Evolutionary conservation across 2,888 invertebrate species (phyloP), one percentile per base, ranked within the genome.

Genomic region (Eristalis pertinax): DNA sequence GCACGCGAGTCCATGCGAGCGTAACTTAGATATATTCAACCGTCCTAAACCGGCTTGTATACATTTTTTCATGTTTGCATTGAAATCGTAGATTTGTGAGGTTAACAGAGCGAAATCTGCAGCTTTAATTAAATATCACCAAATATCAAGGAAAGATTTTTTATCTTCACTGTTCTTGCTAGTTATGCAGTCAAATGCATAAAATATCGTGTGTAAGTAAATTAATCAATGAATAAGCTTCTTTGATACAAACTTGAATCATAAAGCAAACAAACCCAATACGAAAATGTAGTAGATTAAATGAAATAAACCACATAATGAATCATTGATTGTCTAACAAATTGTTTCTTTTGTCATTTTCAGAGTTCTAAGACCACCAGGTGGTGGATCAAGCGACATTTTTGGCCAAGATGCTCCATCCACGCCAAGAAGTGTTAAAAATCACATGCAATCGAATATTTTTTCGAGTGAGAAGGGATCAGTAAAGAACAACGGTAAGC

Each of bases 291-390:
- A 38, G 13, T 13, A 43, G n/a, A 43, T 15, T 15, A n/a, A 15
- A 5, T 0, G 1, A 43, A 50, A 50, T 2, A 19, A n/a, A 19
- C 1, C n/a, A 50, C 4, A n/a, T 8, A 8, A 2, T 50, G 8
- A 19, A 4, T 5, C 5, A 7, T 43, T 50, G 8, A 50, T 50
- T 50, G 4, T 19, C 19, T 26, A 24, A 74, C 24, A 35, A 35
- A 35, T n/a, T 78, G 2, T 83, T 35, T 60, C 67, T 69, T 32
- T 50, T 84, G 84, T 89, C 88, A 82, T 86, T 94, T 93, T 3
- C 91, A 95, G 95, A 93, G 95, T 95, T 82, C 91, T 95, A 91
- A 95, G 95, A 91, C 95, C 95, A 88, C 95, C 95, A 89, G 95
- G 95, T 89, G 95, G 95, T 89, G 95, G 94, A n/a, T 94, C 94